Base-by-base conservation (phyloP, 2,113 vertebrate genomes). In the Garra rufa region DNA sequence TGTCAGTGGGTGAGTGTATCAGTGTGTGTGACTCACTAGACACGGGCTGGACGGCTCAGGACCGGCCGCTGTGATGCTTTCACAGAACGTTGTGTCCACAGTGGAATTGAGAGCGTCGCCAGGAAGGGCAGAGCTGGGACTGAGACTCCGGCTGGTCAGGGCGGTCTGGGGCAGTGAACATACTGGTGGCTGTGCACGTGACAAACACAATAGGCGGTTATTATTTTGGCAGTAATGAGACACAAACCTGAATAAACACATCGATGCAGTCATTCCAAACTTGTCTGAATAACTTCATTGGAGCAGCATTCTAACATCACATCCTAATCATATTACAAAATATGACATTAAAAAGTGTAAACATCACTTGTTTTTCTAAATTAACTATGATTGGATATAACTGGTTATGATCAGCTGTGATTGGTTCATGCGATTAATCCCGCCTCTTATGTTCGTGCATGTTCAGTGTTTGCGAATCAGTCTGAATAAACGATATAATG, bases 21-120 rank as follows among this genome's bases (percentile, higher is more conserved):
- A 52, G 46, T 88, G 21, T 44, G 11, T 30, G 2, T 38, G 34
- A 89, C 93, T 91, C 87, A 95, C 94, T 41, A 90, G 87, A 84
- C 81, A 79, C 17, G 92, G 84, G 88, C 94, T 92, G 75, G 94
- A 93, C 0, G 93, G 91, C 30, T 93, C 92, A 0, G 92, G 92
- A 76, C 94, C 92, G n/a, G 88, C 26, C 0, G 91, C 83, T 0
- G 91, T 87, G 46, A 94, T 90, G 85, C 92, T 94, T 83, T 94
- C 89, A 0, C 84, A 86, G 85, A 97, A 96, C 92, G 93, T 93
- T 63, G 94, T 89, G 90, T 95, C 95, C 84, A 94, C 95, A 1
- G 95, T 94, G 14, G 97, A 96, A 93, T 97, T 97, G 89, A 96
- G 96, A 73, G 96, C 90, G 85, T 98, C 96, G 85, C 97, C 98